A percentile compares a stretch with the other conserved stretches of the same genome.
phyloP scores from a whole-genome alignment of 1,140 invertebrate genomes.

The Rhyacophila brunnea region DNA sequence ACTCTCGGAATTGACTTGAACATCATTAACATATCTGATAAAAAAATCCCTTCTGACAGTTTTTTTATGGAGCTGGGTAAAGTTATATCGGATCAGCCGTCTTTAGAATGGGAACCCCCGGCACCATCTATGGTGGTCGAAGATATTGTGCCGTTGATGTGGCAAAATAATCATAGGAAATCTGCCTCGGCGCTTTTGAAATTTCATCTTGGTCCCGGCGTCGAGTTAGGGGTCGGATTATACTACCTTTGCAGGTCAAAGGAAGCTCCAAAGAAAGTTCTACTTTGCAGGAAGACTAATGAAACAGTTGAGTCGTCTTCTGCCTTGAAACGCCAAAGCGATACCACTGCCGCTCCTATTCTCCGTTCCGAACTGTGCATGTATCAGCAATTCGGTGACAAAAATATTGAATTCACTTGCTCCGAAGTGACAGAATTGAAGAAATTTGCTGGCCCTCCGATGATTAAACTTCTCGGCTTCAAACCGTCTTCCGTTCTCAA shows the following conservation, averaged over 20 bases:
- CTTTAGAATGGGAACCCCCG: conserved; percentile 17
- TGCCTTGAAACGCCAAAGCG: not conserved
- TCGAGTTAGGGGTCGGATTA: conserved; percentile 21
- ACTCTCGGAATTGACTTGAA: conserved; percentile 18
- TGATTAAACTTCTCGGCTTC: conserved; percentile 27
- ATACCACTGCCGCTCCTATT: not conserved
- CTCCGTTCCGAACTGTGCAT: conserved; percentile 16
- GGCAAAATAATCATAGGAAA: conserved; percentile 17
- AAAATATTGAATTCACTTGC: conserved; percentile 17
- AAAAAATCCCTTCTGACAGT: conserved; percentile 5
- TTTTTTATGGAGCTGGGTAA: conserved; percentile 25
- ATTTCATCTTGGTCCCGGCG: conserved; percentile 21
- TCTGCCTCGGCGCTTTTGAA: conserved; percentile 18
- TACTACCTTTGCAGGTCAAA: conserved; percentile 25
- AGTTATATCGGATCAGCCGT: conserved; percentile 9
- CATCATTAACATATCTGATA: conserved; percentile 22
- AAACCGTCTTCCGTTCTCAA: conserved; percentile 15
- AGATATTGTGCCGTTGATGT: conserved; percentile 25
- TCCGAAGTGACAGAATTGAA: conserved; percentile 23
- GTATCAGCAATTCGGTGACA: conserved; percentile 18
- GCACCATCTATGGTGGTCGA: conserved; percentile 9
- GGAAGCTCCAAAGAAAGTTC: conserved; percentile 10
- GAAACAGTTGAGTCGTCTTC: conserved; percentile 9
- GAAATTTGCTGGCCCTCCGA: conserved; percentile 25
- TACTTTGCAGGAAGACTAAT: conserved; percentile 23